Conservation (phyloP, 2,113 vertebrate species). For the Trichechus manatus region DNA sequence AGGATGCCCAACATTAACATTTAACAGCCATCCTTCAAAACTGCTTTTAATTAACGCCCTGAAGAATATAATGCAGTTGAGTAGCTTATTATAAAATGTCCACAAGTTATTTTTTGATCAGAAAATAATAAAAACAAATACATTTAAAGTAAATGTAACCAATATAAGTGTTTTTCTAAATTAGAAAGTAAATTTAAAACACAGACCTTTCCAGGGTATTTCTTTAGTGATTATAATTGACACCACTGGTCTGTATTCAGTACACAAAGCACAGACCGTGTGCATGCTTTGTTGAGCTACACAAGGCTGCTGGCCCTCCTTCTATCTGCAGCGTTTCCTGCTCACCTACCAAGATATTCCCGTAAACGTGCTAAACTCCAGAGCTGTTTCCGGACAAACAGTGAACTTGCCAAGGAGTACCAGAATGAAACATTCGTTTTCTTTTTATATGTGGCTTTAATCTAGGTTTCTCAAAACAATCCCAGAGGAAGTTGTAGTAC, state of each 20-base stretch:
- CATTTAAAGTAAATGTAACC: background rate
- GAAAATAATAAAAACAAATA: background rate
- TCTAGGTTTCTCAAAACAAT: conserved; percentile 2
- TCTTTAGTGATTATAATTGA: background rate
- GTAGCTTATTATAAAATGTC: background rate
- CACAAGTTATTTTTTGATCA: background rate
- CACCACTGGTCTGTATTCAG: rapidly evolving
- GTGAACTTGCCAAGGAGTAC: background rate
- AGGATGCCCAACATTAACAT: background rate
- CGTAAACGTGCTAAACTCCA: background rate
- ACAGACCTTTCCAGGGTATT: background rate
- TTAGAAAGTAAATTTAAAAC: background rate
- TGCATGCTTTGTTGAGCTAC: rapidly evolving
- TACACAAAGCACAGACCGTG: background rate
- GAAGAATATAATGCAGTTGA: background rate
- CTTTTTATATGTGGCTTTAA: conserved; percentile 23
- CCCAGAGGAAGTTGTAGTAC: background rate
- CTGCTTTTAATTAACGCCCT: background rate
- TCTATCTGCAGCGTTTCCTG: rapidly evolving
- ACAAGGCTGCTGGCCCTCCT: background rate
- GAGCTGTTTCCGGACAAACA: background rate
- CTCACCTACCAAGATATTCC: background rate
- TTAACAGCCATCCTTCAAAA: background rate
- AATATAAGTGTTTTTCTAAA: background rate
- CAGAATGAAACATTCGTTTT: background rate